Evolutionary conservation across 2,888 invertebrate species (phyloP).

Genomic region (Zygogramma bicolorata): DNA sequence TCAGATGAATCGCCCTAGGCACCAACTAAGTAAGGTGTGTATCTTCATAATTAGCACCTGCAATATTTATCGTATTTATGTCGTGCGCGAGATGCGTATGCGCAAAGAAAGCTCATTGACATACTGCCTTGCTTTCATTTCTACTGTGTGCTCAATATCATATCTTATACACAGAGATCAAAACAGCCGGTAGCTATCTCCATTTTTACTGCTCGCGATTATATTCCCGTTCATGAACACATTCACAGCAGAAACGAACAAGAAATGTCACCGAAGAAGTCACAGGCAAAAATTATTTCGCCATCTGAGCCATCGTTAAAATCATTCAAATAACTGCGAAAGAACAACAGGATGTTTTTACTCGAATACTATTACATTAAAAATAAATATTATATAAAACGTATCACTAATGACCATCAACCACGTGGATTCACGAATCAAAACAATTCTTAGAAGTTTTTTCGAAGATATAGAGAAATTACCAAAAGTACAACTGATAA

Average conservation of each 20-base stretch:
- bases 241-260: conserved; percentile 20
- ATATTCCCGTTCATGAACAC: conserved; percentile 1
- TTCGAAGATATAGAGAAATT: background rate
- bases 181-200: conserved; percentile 50
- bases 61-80: conserved; percentile 50
- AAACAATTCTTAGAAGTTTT: too few relatives aligned
- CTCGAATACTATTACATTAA: too few relatives aligned
- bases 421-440: too few relatives aligned
- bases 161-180: conserved; percentile 62
- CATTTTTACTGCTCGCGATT: conserved; percentile 29
- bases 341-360: too few relatives aligned
- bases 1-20: conserved; percentile 40
- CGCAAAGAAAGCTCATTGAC: conserved; percentile 65
- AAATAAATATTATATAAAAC: too few relatives aligned
- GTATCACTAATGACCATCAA: too few relatives aligned
- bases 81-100: conserved; percentile 55
- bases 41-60: conserved; percentile 53
- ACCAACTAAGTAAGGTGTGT: conserved; percentile 45
- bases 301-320: too few relatives aligned
- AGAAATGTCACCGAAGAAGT: conserved; percentile 1
- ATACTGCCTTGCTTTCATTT: conserved; percentile 70
- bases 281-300: too few relatives aligned
- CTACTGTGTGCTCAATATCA: conserved; percentile 66
- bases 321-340: too few relatives aligned
- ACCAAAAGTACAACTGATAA: background rate